Evolutionary conservation across 2,888 invertebrate genomes (phyloP).

Genomic region (Caradrina kadenii): DNA sequence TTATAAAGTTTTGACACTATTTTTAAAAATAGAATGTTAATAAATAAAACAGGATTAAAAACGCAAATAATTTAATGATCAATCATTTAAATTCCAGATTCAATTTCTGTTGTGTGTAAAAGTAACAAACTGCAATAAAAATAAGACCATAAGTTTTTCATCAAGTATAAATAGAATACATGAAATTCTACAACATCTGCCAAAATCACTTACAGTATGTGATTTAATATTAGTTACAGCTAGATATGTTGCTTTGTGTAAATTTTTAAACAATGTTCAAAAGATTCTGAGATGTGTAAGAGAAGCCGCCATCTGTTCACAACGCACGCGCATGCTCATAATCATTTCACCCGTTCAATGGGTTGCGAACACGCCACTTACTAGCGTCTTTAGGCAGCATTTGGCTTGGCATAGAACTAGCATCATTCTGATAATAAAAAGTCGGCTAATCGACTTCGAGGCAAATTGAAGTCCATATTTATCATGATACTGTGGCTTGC

Average conservation of each 20-base stretch:
- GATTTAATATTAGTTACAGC: constrained; percentile 43
- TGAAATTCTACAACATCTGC: constrained; percentile 46
- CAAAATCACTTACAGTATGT: constrained; percentile 50
- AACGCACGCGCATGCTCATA: constrained; percentile 6
- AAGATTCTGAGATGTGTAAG: constrained; percentile 27
- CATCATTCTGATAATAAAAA: constrained; percentile 1
- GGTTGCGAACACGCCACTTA: constrained; percentile 2
- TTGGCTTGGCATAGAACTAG: constrained; percentile 11
- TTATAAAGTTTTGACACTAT: neutral
- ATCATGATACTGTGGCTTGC: neutral
- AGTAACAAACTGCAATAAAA: constrained; percentile 54
- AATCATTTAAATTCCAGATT: constrained; percentile 45
- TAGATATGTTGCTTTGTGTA: constrained; percentile 42
- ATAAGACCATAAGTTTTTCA: constrained; percentile 29
- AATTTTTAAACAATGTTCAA: constrained; percentile 50
- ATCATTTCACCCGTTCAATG: constrained; percentile 12
- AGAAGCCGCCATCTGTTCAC: constrained; percentile 35
- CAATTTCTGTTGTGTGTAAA: constrained; percentile 39
- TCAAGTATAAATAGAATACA: constrained; percentile 21
- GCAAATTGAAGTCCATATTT: neutral
- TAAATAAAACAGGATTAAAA: constrained; percentile 53
- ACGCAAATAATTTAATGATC: constrained; percentile 66
- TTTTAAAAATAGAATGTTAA: neutral
- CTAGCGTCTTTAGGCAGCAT: constrained; percentile 3
- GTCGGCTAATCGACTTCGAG: neutral